phyloP scores from a whole-genome alignment of 2,797 vertebrate species.

The Rhynchotus rufescens region DNA sequence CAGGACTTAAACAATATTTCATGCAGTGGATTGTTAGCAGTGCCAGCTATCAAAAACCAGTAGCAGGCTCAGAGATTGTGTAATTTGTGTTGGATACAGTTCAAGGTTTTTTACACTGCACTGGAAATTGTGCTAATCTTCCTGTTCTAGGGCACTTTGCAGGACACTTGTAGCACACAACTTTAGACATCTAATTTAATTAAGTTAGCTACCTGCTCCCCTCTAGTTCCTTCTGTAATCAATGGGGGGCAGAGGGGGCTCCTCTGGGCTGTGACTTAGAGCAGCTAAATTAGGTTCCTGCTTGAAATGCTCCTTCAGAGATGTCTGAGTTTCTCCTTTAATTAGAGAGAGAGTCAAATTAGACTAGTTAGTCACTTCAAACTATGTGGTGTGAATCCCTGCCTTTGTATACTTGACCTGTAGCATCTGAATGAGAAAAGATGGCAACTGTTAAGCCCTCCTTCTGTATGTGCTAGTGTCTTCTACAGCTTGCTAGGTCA shows the following conservation, averaged over 20 bases:
- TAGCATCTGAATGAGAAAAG: background rate
- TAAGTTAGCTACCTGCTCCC: background rate
- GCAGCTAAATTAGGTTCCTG: background rate
- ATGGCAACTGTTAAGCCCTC: background rate
- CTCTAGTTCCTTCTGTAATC: background rate
- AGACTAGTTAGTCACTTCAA: background rate
- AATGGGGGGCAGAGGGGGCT: background rate
- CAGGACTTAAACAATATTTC: background rate
- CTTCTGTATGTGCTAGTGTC: background rate
- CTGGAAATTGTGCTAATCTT: slow-evolving; percentile 4
- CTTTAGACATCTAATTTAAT: slow-evolving; percentile 12
- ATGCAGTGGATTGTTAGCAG: background rate
- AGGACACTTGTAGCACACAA: background rate
- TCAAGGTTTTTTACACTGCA: background rate
- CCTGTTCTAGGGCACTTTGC: background rate
- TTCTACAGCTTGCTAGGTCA: background rate
- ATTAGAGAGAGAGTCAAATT: background rate
- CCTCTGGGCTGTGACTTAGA: background rate
- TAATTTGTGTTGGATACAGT: background rate
- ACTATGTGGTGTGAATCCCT: background rate
- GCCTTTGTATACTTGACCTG: background rate
- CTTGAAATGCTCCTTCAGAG: background rate
- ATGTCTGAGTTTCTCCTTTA: background rate
- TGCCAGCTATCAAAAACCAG: background rate
- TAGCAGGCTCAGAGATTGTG: background rate